These are phyloP conservation scores for Eudorcas thomsonii DNA, from an alignment of 2,113 vertebrate species.

Conservation along the genomic window DNA sequence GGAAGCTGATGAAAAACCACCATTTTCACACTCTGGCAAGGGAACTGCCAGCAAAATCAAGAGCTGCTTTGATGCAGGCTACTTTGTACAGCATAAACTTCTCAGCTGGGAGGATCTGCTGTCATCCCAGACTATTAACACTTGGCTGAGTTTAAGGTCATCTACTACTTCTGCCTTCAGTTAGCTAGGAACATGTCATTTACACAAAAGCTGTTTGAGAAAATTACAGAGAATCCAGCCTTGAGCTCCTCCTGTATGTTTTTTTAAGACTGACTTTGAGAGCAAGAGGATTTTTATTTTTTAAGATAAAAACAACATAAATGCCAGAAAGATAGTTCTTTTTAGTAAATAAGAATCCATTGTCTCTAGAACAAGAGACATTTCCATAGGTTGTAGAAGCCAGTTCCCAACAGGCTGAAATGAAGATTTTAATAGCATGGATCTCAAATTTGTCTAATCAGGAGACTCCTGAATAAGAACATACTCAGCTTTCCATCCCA, in stretches of 20 bases:
- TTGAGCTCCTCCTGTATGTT: background rate
- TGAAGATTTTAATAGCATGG: background rate
- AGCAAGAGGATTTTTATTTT: background rate
- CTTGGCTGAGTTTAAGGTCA: background rate
- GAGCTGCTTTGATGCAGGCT: background rate
- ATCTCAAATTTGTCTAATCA: background rate
- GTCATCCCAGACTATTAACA: background rate
- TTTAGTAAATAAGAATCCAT: background rate
- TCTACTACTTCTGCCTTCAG: background rate
- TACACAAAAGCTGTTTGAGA: background rate
- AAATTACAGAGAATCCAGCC: slow-evolving; percentile 17
- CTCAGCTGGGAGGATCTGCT: slow-evolving; percentile 11
- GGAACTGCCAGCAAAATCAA: slow-evolving; percentile 13
- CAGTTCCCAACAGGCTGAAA: background rate
- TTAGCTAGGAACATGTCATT: background rate
- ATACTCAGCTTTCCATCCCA: background rate
- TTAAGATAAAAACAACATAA: background rate
- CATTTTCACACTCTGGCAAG: background rate
- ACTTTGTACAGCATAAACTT: background rate
- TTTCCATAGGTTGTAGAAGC: background rate
- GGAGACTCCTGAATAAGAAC: background rate
- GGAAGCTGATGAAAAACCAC: background rate
- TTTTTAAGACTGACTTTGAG: slow-evolving; percentile 25
- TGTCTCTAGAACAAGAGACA: background rate
- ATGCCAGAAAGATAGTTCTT: background rate